phyloP scores from a whole-genome alignment of 2,113 vertebrate species.

The Lampris incognitus region DNA sequence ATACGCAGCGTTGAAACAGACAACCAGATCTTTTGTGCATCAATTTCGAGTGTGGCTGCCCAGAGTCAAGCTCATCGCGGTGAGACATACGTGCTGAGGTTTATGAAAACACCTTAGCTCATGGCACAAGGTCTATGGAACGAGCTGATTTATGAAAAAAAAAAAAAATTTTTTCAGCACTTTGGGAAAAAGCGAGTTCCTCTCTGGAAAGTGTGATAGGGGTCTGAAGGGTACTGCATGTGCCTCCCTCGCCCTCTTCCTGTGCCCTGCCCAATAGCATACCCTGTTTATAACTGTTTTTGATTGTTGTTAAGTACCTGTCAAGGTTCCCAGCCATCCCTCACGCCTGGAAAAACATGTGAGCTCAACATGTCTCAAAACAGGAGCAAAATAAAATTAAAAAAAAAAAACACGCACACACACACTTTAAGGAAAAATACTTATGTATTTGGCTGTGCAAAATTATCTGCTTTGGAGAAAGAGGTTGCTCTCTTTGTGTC shows the following conservation, averaged over 20 bases:
- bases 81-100: conserved; percentile 50
- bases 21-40: background rate
- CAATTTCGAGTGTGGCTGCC: conserved; percentile 31
- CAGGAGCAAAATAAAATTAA: conserved; percentile 45
- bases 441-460: conserved; percentile 39
- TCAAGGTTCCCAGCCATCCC: conserved; percentile 66
- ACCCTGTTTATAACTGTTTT: conserved; percentile 74
- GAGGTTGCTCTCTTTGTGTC: conserved; percentile 46
- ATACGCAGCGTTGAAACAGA: background rate
- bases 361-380: conserved; percentile 74
- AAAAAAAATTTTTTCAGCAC: conserved; percentile 32
- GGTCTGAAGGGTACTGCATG: conserved; percentile 55
- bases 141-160: conserved; percentile 53
- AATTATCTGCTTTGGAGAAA: conserved; percentile 47
- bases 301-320: conserved; percentile 80
- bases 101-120: conserved; percentile 75
- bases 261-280: conserved; percentile 58
- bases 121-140: conserved; percentile 53
- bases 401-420: background rate
- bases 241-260: conserved; percentile 66
- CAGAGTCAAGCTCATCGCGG: conserved; percentile 15
- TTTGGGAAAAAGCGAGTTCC: conserved; percentile 68
- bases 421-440: conserved; percentile 58
- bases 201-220: conserved; percentile 79
- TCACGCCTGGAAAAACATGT: conserved; percentile 74